Percentiles rank a stretch among this genome's conserved stretches.
phyloP scores from a whole-genome alignment of 2,113 vertebrate genomes.

The Xyrauchen texanus region DNA sequence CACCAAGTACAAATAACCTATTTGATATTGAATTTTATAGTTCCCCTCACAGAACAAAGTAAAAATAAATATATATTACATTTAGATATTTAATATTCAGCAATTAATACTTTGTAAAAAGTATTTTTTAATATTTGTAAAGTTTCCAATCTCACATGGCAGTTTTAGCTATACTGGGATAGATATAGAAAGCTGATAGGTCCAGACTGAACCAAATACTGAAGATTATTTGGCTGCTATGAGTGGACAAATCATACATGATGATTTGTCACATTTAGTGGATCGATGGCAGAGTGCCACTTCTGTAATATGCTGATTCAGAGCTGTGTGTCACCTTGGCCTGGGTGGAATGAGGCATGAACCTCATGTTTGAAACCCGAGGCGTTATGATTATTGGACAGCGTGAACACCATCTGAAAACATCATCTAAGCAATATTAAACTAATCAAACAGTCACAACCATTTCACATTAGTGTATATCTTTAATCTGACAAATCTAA shows the following conservation, averaged over 20 bases:
- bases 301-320: slow-evolving; percentile 32
- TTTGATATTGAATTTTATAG: too few relatives aligned
- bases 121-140: too few relatives aligned
- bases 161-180: neutral
- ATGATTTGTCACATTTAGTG: neutral
- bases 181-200: neutral
- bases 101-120: too few relatives aligned
- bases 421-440: too few relatives aligned
- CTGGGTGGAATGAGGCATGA: slow-evolving; percentile 51
- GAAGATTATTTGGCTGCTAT: neutral
- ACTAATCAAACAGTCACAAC: too few relatives aligned
- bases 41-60: too few relatives aligned
- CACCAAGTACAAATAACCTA: too few relatives aligned
- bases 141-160: neutral
- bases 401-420: neutral
- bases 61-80: too few relatives aligned
- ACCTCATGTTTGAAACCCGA: slow-evolving; percentile 60
- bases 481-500: too few relatives aligned
- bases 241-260: slow-evolving; percentile 1
- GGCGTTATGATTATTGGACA: neutral
- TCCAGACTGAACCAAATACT: neutral
- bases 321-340: slow-evolving; percentile 21
- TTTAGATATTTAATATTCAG: too few relatives aligned
- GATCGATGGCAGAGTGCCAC: neutral
- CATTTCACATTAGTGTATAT: neutral